Percentiles rank a stretch among this genome's conserved stretches.
Evolutionary conservation across 1,140 invertebrate species (phyloP).

Genomic region (Orius laevigatus): DNA sequence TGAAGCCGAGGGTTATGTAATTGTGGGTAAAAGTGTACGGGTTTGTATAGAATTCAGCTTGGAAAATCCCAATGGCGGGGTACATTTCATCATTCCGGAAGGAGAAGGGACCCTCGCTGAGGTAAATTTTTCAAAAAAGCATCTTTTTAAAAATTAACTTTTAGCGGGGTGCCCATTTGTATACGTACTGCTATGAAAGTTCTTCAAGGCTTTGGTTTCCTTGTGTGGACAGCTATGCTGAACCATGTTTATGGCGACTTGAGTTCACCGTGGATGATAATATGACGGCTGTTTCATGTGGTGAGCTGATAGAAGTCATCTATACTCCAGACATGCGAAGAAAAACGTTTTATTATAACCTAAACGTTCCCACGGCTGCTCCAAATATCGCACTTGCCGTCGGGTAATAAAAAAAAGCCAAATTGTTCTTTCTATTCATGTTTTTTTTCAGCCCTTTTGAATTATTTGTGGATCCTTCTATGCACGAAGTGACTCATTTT

Average conservation of each 20-base stretch:
- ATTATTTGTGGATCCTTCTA: constrained; percentile 88
- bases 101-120: constrained; percentile 55
- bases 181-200: constrained; percentile 82
- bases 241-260: constrained; percentile 94
- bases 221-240: constrained; percentile 90
- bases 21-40: constrained; percentile 61
- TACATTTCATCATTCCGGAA: constrained; percentile 89
- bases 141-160: constrained; percentile 21
- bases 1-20: constrained; percentile 61
- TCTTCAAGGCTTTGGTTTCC: constrained; percentile 93
- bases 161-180: constrained; percentile 80
- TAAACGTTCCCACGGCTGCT: constrained; percentile 80
- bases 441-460: constrained; percentile 66
- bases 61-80: constrained; percentile 78
- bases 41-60: constrained; percentile 88
- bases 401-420: constrained; percentile 43
- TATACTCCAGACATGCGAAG: constrained; percentile 79
- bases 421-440: no score
- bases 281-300: constrained; percentile 87
- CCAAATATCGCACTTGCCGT: constrained; percentile 93
- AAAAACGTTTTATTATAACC: constrained; percentile 87
- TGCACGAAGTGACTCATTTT: constrained; percentile 97
- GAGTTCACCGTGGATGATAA: constrained; percentile 92
- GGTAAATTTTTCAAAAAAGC: constrained; percentile 33
- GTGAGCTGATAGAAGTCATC: constrained; percentile 81